Base-by-base conservation (phyloP, 2,888 invertebrate genomes). In the Lasioglossum marginatum region DNA sequence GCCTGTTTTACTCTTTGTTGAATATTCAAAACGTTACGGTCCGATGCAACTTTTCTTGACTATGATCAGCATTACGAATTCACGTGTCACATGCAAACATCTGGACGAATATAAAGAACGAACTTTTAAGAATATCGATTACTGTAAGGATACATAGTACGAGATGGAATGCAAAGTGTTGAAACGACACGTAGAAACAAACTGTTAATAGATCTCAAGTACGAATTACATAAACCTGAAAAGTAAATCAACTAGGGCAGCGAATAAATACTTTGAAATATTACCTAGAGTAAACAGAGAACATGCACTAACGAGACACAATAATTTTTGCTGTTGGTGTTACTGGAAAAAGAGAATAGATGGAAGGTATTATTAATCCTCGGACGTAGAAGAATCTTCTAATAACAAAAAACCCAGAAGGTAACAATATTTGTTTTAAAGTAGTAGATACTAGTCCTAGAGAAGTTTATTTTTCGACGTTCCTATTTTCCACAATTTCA, bases 31-130 rank as follows among this genome's bases (percentile, higher is more conserved):
- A 79, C 60, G 23, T 70, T 77, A 82, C 66, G 74, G 66, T 78
- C 27, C 43, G 71, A 86, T 73, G 75, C 74, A 84, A 83, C 40
- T 66, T 76, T 43, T 77, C 37, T 48, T 70, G 82, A 77, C 45
- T 34, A 48, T 80, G 63, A 87, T 87, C 87, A 89, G 79, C 82
- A 79, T 86, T 82, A 88, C n/a, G 12, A 81, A 87, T 79, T 83
- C 83, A 77, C 81, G 52, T 72, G 19, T 88, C 89, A 87, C 89
- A 90, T 89, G 90, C 90, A 89, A 89, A 88, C 75, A 85, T 85
- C 81, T 81, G 37, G 66, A 83, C 45, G 76, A 81, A 77, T 37
- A 85, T 80, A 82, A 78, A 85, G 60, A n/a, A 85, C 37, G 82
- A 85, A 84, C 63, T 79, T 63, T 81, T 76, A 45, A 79, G 73